phyloP scores from a whole-genome alignment of 2,888 invertebrate species.

The Andrena minutula region DNA sequence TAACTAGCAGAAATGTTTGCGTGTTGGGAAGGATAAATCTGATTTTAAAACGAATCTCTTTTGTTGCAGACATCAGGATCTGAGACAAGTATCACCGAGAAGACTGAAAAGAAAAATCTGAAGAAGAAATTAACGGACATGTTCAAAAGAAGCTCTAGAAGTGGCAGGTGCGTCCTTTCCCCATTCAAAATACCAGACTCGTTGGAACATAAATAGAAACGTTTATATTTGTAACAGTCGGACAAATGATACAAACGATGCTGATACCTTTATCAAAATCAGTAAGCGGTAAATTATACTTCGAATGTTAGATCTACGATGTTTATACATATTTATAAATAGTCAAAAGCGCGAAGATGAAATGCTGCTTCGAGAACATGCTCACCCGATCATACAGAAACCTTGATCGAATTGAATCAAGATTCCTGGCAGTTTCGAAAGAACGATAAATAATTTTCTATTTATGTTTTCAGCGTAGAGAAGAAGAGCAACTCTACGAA shows the following conservation, averaged over 20 bases:
- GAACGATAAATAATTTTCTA: conserved; percentile 19
- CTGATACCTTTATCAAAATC: not conserved
- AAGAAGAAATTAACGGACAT: conserved; percentile 93
- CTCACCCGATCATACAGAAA: not conserved
- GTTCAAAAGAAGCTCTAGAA: conserved; percentile 89
- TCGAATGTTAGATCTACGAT: too few species aligned
- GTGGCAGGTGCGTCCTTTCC: conserved; percentile 69
- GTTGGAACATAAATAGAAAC: conserved; percentile 9
- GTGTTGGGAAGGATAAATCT: not conserved
- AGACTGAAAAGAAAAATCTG: conserved; percentile 89
- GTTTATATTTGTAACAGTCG: conserved; percentile 28
- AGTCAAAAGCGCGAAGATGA: not conserved
- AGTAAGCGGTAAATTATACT: too few species aligned
- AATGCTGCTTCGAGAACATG: not conserved
- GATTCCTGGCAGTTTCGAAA: not conserved
- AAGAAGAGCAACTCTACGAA: conserved; percentile 78
- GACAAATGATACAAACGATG: conserved; percentile 1
- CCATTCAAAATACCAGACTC: not conserved
- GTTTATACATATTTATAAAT: too few species aligned
- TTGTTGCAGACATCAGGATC: conserved; percentile 81
- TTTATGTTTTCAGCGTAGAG: conserved; percentile 74
- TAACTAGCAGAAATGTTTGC: conserved; percentile 51
- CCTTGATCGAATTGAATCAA: not conserved
- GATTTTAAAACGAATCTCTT: conserved; percentile 30
- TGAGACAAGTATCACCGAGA: conserved; percentile 82